phyloP scores from a whole-genome alignment of 2,797 vertebrate species.

The Sebastiscus tertius region DNA sequence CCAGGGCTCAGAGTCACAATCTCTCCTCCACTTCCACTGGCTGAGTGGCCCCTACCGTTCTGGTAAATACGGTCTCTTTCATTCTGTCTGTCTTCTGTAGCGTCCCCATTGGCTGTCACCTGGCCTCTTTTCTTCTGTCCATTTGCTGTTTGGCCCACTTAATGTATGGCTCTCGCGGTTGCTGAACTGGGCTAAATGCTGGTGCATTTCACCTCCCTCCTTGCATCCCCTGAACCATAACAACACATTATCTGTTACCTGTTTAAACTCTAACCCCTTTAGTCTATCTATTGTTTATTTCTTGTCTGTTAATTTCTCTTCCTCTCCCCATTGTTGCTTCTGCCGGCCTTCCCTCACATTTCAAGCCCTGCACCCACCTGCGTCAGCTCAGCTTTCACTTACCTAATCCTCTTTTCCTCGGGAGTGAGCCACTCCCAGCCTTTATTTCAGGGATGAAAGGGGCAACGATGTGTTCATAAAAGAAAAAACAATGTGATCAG shows the following conservation, averaged over 20 bases:
- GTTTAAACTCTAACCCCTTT: not conserved
- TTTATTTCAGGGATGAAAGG: conserved; percentile 40
- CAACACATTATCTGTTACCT: not conserved
- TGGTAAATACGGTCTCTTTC: conserved; percentile 83
- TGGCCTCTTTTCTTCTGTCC: conserved; percentile 37
- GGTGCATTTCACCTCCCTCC: conserved; percentile 11
- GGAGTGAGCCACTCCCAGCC: conserved; percentile 26
- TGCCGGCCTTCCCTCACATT: conserved; percentile 1
- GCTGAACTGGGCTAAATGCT: not conserved
- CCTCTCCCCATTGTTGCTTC: not conserved
- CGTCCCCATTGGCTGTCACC: conserved; percentile 12
- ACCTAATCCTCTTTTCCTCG: conserved; percentile 37
- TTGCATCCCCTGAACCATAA: conserved; percentile 9
- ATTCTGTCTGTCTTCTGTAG: conserved; percentile 55
- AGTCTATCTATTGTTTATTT: not conserved
- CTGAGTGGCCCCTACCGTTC: conserved; percentile 79
- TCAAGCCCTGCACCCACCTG: conserved; percentile 12
- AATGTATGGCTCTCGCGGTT: not conserved
- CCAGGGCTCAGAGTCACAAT: conserved; percentile 79
- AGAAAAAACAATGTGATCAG: conserved; percentile 5
- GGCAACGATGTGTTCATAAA: conserved; percentile 16
- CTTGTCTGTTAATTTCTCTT: not conserved
- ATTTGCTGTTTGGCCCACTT: not conserved
- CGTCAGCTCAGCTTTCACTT: conserved; percentile 53
- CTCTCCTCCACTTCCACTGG: conserved; percentile 84